Conservation (phyloP, 2,113 vertebrate species). For the Tichodroma muraria region DNA sequence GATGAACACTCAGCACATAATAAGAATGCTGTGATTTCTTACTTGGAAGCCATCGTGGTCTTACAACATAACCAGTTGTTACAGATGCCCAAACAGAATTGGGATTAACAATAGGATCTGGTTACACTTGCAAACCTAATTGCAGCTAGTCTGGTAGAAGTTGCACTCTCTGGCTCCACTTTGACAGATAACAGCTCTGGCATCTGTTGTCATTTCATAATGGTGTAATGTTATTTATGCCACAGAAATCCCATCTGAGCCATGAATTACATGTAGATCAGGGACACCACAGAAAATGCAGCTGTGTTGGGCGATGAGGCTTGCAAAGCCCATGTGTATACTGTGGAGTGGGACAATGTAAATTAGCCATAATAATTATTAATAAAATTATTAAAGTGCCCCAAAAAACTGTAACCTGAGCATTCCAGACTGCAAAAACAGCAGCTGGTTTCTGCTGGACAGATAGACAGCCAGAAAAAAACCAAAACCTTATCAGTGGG, state of each 20-base stretch:
- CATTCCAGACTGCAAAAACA: neutral
- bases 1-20: constrained; percentile 55
- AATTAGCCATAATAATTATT: neutral
- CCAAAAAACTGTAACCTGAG: neutral
- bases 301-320: neutral
- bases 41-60: constrained; percentile 17
- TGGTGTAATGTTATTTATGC: constrained; percentile 6
- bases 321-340: neutral
- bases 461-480: neutral
- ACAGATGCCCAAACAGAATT: constrained; percentile 24
- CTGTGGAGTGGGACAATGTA: neutral
- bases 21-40: constrained; percentile 45
- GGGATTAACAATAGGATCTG: constrained; percentile 32
- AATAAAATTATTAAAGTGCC: neutral
- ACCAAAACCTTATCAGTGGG: neutral
- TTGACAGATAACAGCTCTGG: neutral
- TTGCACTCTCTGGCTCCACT: neutral
- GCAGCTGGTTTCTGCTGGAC: neutral
- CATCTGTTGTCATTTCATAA: constrained; percentile 30
- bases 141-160: constrained; percentile 16
- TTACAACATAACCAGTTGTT: constrained; percentile 42
- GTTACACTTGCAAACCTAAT: constrained; percentile 29
- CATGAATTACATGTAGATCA: neutral
- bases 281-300: neutral
- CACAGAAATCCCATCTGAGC: constrained; percentile 31